Evolutionary conservation across 1,140 invertebrate species (phyloP), one percentile per base, ranked within the genome.

Genomic region (Xylocopa sonorina): DNA sequence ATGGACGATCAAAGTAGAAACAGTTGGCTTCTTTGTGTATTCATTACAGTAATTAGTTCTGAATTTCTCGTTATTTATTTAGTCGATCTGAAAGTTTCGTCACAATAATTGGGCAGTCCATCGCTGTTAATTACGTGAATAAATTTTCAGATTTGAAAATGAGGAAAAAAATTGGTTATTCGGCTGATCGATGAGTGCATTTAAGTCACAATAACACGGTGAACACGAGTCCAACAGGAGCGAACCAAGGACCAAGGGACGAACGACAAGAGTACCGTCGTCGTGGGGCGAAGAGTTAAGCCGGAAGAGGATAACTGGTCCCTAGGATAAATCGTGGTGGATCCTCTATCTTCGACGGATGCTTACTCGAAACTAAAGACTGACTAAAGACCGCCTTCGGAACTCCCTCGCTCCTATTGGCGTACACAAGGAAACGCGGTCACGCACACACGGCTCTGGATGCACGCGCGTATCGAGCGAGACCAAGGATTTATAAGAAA

Each of bases 381-480:
- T 74, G 82, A 79, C 69, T 67, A 57, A 74, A 66, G 83, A 86
- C 68, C 75, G 83, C 77, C 71, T 72, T 57, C 73, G 64, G 83
- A 85, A 66, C 77, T 83, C 34, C 64, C 86, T 80, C 80, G 82
- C 89, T 83, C 86, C 83, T 77, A 89, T 74, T 73, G 66, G 73
- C 76, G 51, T 60, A 79, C 77, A 66, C 77, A 72, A 53, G 51
- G 67, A 38, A 48, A 53, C 53, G 32, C 73, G 74, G 53, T 68
- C 60, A 74, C 68, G 46, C 71, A 51, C 3, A 55, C 51, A 63
- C 14, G 9, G 3, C 2, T 24, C 51, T 53, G 75, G 21, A 46
- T 46, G 34, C 51, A 51, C 60, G 38, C 66, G 50, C 57, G 29
- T 32, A 29, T 43, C 51, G 67, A 64, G 46, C 32, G 24, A 24